Conservation (phyloP, 2,113 vertebrate species). For the Triplophysa tibetana region DNA sequence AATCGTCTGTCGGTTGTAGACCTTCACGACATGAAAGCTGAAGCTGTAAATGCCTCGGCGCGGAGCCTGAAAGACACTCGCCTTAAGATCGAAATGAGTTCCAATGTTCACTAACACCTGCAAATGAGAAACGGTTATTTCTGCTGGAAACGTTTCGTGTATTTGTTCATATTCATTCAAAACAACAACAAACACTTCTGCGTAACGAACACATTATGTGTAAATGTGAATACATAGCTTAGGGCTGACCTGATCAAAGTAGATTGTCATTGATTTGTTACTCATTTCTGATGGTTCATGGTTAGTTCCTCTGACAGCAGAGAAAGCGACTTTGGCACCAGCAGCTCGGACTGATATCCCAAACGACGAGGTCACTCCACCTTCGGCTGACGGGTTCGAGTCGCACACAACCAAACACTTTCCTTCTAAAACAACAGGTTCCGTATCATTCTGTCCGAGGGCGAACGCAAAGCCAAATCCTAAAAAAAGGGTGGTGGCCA, state of each 20-base stretch:
- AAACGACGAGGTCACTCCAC: constrained; percentile 83
- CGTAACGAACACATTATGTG: background rate
- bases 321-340: constrained; percentile 87
- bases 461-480: constrained; percentile 64
- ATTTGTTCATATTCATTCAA: too few relatives aligned
- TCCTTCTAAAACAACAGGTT: constrained; percentile 86
- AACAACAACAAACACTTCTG: too few relatives aligned
- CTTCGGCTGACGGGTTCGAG: constrained; percentile 85
- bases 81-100: constrained; percentile 85
- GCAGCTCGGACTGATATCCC: constrained; percentile 86
- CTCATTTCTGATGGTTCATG: constrained; percentile 84
- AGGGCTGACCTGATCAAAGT: constrained; percentile 84
- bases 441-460: constrained; percentile 82
- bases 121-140: constrained; percentile 33
- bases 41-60: constrained; percentile 90
- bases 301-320: constrained; percentile 82
- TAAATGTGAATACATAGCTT: background rate
- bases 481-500: constrained; percentile 70
- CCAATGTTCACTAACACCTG: constrained; percentile 89
- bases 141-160: background rate
- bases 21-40: constrained; percentile 91
- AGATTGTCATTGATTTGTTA: constrained; percentile 89
- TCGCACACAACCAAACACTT: constrained; percentile 89
- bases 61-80: constrained; percentile 87
- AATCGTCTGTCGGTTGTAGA: constrained; percentile 91